Percentiles rank a stretch among this genome's conserved stretches.
Evolutionary conservation across 2,113 vertebrate species (phyloP).

Genomic region (Pterocles burchelli): DNA sequence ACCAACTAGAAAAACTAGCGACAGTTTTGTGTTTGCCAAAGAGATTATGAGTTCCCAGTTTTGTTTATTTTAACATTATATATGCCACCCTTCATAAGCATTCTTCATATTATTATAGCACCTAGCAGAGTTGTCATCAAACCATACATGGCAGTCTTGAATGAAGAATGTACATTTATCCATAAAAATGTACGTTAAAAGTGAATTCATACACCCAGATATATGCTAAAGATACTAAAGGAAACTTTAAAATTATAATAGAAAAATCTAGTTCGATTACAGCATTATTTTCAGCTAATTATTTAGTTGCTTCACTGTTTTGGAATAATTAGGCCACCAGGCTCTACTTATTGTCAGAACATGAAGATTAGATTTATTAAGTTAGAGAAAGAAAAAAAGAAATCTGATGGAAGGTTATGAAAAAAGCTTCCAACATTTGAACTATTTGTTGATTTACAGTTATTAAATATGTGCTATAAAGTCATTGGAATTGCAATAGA

Average conservation of each 20-base stretch:
- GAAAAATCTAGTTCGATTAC: neutral
- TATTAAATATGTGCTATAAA: slow-evolving; percentile 18
- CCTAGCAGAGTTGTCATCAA: neutral
- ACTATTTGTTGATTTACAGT: slow-evolving; percentile 17
- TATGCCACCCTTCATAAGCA: neutral
- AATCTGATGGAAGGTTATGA: neutral
- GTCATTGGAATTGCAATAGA: neutral
- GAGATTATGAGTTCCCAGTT: neutral
- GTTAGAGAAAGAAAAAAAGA: neutral
- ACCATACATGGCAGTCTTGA: neutral
- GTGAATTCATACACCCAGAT: neutral
- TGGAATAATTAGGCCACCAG: neutral
- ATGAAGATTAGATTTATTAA: neutral
- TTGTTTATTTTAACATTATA: neutral
- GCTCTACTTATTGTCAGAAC: neutral
- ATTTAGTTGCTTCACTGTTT: neutral
- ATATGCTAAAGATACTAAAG: neutral
- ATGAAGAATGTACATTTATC: neutral
- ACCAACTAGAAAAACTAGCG: neutral
- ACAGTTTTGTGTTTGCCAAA: neutral
- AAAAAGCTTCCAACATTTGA: neutral
- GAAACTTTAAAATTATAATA: neutral
- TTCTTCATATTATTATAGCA: neutral
- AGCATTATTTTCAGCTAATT: slow-evolving; percentile 13
- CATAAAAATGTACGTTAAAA: neutral